Conservation (phyloP, 1,140 invertebrate genomes). For the Orchesella cincta region DNA sequence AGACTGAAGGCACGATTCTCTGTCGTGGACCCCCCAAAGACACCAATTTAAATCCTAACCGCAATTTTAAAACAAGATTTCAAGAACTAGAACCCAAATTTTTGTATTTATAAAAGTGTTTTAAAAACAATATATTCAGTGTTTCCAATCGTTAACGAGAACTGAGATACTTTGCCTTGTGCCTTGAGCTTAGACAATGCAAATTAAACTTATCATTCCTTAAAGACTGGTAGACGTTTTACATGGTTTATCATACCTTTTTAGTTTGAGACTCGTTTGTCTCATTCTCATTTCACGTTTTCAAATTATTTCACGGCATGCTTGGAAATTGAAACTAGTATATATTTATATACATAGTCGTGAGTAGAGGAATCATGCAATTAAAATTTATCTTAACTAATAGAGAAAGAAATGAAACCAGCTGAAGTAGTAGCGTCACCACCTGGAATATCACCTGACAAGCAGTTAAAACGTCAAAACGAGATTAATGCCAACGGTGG, state of each 20-base stretch:
- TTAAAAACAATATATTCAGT: not conserved
- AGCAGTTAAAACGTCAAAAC: not conserved
- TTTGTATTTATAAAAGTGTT: not conserved
- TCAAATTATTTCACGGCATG: not conserved
- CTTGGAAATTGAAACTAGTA: not conserved
- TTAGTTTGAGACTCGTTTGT: not conserved
- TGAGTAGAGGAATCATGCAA: not conserved
- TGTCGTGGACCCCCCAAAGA: conserved; percentile 44
- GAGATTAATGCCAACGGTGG: not conserved
- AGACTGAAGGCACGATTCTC: conserved; percentile 40
- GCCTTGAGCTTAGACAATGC: not conserved
- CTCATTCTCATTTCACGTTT: not conserved
- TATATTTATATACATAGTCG: not conserved
- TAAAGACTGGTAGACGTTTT: not conserved
- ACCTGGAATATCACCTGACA: conserved; percentile 22
- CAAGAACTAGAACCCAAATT: no score
- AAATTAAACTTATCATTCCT: not conserved
- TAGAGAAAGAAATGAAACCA: conserved; percentile 42
- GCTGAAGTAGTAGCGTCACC: conserved; percentile 14
- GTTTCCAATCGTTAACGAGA: no score
- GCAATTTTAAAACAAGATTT: no score
- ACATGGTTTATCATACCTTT: not conserved
- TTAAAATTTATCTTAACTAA: not conserved
- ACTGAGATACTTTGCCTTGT: no score
- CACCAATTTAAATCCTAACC: not conserved